These are phyloP conservation scores for Chrysolina americana DNA, from an alignment of 2,888 invertebrate species.

Conservation along the genomic window DNA sequence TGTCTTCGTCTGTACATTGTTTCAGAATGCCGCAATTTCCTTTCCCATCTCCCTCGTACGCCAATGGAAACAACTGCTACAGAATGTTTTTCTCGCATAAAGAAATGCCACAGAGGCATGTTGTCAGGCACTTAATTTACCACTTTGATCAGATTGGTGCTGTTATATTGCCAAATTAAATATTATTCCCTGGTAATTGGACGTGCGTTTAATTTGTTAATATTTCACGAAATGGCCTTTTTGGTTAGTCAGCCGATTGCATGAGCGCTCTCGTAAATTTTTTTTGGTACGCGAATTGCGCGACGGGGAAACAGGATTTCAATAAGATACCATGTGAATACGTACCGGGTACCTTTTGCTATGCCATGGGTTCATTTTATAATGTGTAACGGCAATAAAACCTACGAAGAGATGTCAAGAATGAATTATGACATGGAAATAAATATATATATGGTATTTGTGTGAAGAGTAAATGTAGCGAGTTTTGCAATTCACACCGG, in stretches of 20 bases:
- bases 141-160: conserved; percentile 27
- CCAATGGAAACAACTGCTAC: conserved; percentile 23
- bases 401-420: no score
- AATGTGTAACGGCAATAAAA: no score
- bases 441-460: no score
- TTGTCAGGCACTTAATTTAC: conserved; percentile 35
- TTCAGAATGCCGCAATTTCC: background rate
- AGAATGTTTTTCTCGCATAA: conserved; percentile 41
- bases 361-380: background rate
- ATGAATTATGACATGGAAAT: no score
- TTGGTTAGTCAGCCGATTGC: background rate
- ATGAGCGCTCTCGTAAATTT: conserved; percentile 14
- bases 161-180: conserved; percentile 41
- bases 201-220: conserved; percentile 35
- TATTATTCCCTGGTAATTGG: conserved; percentile 39
- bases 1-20: no score
- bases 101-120: conserved; percentile 43
- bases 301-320: background rate
- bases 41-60: background rate
- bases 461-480: no score
- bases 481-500: no score
- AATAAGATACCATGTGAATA: conserved; percentile 5
- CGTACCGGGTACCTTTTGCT: background rate
- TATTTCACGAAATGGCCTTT: conserved; percentile 26
- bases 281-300: background rate